Percentiles rank a stretch among this genome's conserved stretches.
Evolutionary conservation across 2,113 vertebrate genomes (phyloP).

Genomic region (Hemiprocne comata): DNA sequence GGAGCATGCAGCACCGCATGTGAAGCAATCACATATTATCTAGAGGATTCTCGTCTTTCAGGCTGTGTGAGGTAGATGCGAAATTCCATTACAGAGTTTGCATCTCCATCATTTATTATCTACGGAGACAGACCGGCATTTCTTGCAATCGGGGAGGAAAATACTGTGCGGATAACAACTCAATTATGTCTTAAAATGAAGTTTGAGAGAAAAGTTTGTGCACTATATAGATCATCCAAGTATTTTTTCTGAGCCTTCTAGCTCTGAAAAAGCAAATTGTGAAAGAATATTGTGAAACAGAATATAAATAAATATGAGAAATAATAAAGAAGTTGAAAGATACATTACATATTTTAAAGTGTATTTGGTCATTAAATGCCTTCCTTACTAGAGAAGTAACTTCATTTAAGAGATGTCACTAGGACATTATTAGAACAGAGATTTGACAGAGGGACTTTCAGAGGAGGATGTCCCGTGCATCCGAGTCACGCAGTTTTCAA

Average conservation of each 20-base stretch:
- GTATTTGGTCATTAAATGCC: not conserved
- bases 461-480: not conserved
- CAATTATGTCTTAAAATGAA: constrained; percentile 32
- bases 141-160: not conserved
- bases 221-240: not conserved
- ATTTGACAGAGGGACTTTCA: not conserved
- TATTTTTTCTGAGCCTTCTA: not conserved
- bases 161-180: constrained; percentile 27
- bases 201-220: not conserved
- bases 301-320: not conserved
- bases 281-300: not conserved
- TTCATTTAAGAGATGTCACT: not conserved
- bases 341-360: not conserved
- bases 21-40: constrained; percentile 7
- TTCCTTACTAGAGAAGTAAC: not conserved
- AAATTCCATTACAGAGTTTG: constrained; percentile 53
- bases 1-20: not conserved
- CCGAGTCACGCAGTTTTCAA: not conserved
- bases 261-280: not conserved
- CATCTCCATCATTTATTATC: constrained; percentile 51
- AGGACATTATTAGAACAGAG: not conserved
- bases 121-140: constrained; percentile 20
- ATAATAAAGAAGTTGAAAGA: not conserved
- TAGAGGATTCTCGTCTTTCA: not conserved
- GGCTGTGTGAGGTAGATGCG: not conserved